Base-by-base conservation (phyloP, 2,797 vertebrate genomes). In the Gila robusta region DNA sequence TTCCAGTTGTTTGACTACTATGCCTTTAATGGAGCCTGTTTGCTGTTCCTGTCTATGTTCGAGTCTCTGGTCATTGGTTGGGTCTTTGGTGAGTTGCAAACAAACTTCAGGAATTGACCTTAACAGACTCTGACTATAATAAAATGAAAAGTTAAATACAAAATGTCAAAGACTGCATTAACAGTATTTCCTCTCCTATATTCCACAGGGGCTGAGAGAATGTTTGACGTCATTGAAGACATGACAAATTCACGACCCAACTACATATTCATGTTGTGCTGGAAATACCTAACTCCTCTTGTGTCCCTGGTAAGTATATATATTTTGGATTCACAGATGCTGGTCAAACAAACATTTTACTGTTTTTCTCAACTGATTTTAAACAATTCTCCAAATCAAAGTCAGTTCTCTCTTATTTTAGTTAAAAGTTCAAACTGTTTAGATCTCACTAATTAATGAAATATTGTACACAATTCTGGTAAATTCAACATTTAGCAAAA, bases 1-100 rank as follows among this genome's bases (percentile, higher is more conserved):
- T 98, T 99, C 92, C 97, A 98, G 93, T 90, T 99, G 49, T 95
- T 98, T 70, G 98, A 99, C 89, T 96, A 98, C 90, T 99, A 98
- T 0, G 97, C 97, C 28, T 96, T 95, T 88, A 98, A 97, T 0
- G 98, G 98, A 77, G 93, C 84, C 0, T 97, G 97, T 91, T 90
- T 98, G 87, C 94, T 99, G 86, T 95, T 96, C 76, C 91, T 97
- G 41, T 88, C 95, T 0, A 19, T 97, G 72, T 96, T 93, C 83
- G 94, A 97, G 87, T 96, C 95, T 5, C 49, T 97, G 86, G 95
- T 93, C 47, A n/a, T 98, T 37, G 94, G 93, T 76, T 97, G 96
- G 96, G 91, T 95, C 0, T 98, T 97, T 16, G 96, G 96, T 97
- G 91, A 95, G 96, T 71, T 11, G 12, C 21, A 70, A 12, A 54